phyloP scores from a whole-genome alignment of 1,140 invertebrate species.

The Drosophila watanabei region DNA sequence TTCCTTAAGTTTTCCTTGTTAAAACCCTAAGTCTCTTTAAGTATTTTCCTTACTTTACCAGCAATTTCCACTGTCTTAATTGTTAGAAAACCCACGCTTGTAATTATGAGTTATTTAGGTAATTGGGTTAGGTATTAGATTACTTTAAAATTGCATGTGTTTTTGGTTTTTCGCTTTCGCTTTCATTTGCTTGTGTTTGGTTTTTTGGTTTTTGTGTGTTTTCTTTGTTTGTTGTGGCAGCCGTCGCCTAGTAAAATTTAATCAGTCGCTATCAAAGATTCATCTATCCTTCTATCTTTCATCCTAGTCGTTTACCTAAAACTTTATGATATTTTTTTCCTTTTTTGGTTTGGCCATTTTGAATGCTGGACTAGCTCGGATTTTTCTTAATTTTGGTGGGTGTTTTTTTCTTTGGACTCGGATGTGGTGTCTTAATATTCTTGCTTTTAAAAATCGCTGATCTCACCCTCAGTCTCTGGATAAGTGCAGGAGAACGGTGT shows the following conservation, averaged over 20 bases:
- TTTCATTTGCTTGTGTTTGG: slow-evolving; percentile 25
- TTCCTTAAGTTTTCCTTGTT: not conserved
- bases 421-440: slow-evolving; percentile 1
- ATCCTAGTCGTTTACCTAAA: slow-evolving; percentile 34
- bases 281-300: slow-evolving; percentile 34
- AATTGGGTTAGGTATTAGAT: slow-evolving; percentile 75
- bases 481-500: slow-evolving; percentile 91
- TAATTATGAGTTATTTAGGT: slow-evolving; percentile 61
- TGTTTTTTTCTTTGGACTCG: slow-evolving; percentile 31
- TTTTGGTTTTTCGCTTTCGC: slow-evolving; percentile 25
- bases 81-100: not conserved
- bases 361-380: slow-evolving; percentile 67
- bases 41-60: not conserved
- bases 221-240: slow-evolving; percentile 64
- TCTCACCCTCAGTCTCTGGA: slow-evolving; percentile 89
- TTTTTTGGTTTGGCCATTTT: slow-evolving; percentile 69
- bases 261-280: slow-evolving; percentile 75
- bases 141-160: slow-evolving; percentile 57
- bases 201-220: slow-evolving; percentile 39
- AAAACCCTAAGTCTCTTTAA: not conserved
- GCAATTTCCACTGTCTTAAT: not conserved
- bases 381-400: slow-evolving; percentile 48
- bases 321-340: slow-evolving; percentile 42
- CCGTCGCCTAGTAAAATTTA: slow-evolving; percentile 79
- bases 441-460: slow-evolving; percentile 87